Evolutionary conservation across 2,888 invertebrate genomes (phyloP), one percentile per base, ranked within the genome.

Genomic region (Gnatocerus cornutus): DNA sequence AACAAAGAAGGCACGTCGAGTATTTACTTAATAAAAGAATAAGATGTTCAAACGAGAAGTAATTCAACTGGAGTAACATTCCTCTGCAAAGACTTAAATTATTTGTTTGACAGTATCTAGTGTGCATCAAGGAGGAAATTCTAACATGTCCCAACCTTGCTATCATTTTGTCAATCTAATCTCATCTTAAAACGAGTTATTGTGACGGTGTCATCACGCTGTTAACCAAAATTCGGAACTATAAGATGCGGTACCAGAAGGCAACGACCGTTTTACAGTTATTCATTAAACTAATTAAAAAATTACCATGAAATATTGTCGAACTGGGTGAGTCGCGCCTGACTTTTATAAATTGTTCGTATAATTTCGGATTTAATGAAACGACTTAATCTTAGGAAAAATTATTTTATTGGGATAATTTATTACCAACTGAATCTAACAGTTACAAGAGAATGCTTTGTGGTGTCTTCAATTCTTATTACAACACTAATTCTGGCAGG

Each of bases 1-100:
- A 67, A 67, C 67, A 67, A 67, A 53, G 53, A 48, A 58, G 58
- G 58, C 66, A 58, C 58, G 66, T 66, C 66, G 56, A 50, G 58
- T 59, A 59, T 59, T 59, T 59, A 41, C 30, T 13, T 27, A 43
- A 53, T 63, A 52, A 52, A 63, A 63, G 63, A 63, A 50, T 62
- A 62, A 63, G 53, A 63, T 61, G 61, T 48, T 61, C 48, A 61
- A 50, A 33, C 12, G 10, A 33, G 33, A 14, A 50, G 48, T 50
- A 48, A 50, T 61, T 12, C 61, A 39, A 61, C 13, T 33, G 41
- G 27, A 45, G 30, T 63, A 27, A 41, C 63, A 63, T 63, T 63
- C 65, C 65, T 21, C 53, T 9, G 50, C 45, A 39, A 10, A 41
- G 30, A 27, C 10, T 62, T 62, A 46, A 65, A 56, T 56, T 65